Evolutionary conservation across 2,888 invertebrate genomes (phyloP), one percentile per base, ranked within the genome.

Genomic region (Lomographa bimaculata): DNA sequence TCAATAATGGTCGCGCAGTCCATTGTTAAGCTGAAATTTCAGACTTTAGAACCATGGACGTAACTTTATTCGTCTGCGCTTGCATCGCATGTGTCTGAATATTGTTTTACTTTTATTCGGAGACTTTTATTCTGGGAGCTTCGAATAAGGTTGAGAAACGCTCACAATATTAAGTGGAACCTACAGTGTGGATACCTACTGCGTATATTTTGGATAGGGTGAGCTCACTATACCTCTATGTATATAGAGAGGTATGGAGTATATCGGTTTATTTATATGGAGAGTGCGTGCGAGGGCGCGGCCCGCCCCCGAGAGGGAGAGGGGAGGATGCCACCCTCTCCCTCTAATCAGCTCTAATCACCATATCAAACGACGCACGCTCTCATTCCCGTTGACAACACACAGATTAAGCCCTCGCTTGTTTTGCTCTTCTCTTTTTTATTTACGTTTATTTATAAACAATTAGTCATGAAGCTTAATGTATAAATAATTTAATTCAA

Each of bases 331-430:
- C 50, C 53, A 45, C 65, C 66, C 71, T 67, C 80, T 61, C 77
- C 76, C 82, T 81, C 85, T 89, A 89, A 89, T 89, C 89, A 89
- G 82, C 73, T 82, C 81, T 89, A 87, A 89, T 89, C 89, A 89
- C 84, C 89, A 89, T 89, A 89, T 89, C 89, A 89, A 89, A 89
- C 86, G 84, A 82, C 84, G 82, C 76, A 80, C 79, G 77, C 81
- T 71, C 76, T 79, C 82, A 82, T 85, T 83, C 77, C 74, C 71
- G 78, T 70, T 79, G 84, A 85, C 86, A 86, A 85, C 84, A 81
- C 75, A 71, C 78, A 81, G 79, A 84, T 86, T 84, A 86, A 64
- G 64, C 57, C 55, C 54, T 59, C 60, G 59, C 56, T 59, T 60
- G 64, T 63, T 64, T 62, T 58, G 54, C 56, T 58, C 44, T 59